Percentiles rank a stretch among this genome's conserved stretches.
These are phyloP conservation scores for Eulithis prunata DNA, from an alignment of 2,888 invertebrate genomes.

Conservation along the genomic window DNA sequence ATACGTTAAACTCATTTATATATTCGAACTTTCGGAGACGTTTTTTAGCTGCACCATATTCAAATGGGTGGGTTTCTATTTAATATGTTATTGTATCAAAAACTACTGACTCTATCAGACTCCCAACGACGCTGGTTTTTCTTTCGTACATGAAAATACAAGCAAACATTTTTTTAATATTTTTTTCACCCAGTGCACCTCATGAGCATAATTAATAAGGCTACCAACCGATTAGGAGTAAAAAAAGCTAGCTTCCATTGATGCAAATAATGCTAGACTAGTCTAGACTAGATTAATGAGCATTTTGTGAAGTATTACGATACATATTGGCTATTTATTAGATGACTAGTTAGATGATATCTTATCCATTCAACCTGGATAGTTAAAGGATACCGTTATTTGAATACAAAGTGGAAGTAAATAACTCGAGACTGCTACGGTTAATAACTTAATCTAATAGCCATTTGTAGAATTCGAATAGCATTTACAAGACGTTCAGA, in stretches of 20 bases:
- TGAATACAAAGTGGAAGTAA: constrained; percentile 32
- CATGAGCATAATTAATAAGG: no score
- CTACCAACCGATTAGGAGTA: no score
- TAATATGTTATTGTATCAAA: no score
- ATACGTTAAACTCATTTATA: no score
- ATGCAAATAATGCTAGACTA: background rate
- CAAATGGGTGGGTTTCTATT: no score
- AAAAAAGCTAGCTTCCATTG: background rate
- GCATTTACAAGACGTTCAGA: no score
- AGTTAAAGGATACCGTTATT: constrained; percentile 33
- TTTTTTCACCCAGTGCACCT: no score
- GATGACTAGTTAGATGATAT: constrained; percentile 19
- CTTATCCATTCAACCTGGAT: constrained; percentile 26
- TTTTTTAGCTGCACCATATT: no score
- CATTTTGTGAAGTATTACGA: constrained; percentile 15
- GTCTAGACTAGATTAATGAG: constrained; percentile 8
- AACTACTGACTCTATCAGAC: background rate
- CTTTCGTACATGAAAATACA: no score
- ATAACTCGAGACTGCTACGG: constrained; percentile 29
- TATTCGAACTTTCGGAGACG: no score
- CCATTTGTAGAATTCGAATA: no score
- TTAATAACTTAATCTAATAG: constrained; percentile 40
- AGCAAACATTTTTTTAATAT: background rate
- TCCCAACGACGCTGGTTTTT: background rate
- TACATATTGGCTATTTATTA: constrained; percentile 4